Conservation (phyloP, 64 coral and sea anemone genomes). For the Actinia tenebrosa region DNA sequence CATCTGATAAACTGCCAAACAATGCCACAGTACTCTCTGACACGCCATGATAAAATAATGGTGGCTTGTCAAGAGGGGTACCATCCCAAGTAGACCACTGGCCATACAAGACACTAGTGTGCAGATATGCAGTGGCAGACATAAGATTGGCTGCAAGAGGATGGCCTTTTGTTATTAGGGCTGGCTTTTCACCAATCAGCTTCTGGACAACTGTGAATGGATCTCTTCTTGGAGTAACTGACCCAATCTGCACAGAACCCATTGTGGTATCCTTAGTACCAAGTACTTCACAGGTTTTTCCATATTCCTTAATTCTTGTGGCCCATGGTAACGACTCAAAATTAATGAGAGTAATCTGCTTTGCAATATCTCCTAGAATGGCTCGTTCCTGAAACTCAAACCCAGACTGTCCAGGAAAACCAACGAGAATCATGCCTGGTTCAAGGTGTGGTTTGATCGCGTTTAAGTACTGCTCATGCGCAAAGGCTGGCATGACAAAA, state of each 20-base stretch:
- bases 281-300: conserved; percentile 32
- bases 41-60: conserved; percentile 52
- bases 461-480: conserved; percentile 47
- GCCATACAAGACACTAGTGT: conserved; percentile 42
- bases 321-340: conserved; percentile 47
- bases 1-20: not conserved
- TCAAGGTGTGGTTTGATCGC: conserved; percentile 36
- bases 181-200: conserved; percentile 22
- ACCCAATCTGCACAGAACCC: conserved; percentile 34
- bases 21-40: conserved; percentile 5
- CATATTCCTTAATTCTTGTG: conserved; percentile 39
- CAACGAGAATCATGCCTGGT: conserved; percentile 54
- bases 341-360: conserved; percentile 5
- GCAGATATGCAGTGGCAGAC: conserved; percentile 36
- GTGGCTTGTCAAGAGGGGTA: conserved; percentile 40
- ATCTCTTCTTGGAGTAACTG: conserved; percentile 26
- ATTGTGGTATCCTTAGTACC: conserved; percentile 30
- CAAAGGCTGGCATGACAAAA: conserved; percentile 44
- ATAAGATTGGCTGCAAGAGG: conserved; percentile 45
- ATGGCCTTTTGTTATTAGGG: conserved; percentile 29
- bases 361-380: conserved; percentile 2
- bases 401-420: conserved; percentile 14
- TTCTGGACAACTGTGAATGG: conserved; percentile 28
- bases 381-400: conserved; percentile 33
- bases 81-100: conserved; percentile 62